These are phyloP conservation scores for Scaptodrosophila lebanonensis DNA, from an alignment of 1,140 invertebrate genomes.

Conservation along the genomic window DNA sequence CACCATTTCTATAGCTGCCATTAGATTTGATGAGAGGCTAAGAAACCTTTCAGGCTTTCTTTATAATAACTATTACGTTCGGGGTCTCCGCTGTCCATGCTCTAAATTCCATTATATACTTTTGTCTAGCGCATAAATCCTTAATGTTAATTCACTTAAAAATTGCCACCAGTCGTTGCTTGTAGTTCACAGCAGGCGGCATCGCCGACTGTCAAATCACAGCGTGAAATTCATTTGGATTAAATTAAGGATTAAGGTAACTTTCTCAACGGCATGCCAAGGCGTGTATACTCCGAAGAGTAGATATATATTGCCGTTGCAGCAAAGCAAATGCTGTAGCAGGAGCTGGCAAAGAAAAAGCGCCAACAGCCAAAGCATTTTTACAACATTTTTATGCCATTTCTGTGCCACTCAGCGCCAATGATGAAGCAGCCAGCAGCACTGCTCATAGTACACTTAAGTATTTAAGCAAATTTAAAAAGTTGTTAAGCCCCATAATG, in stretches of 20 bases:
- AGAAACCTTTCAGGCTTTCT: neutral
- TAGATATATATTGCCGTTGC: too few relatives aligned
- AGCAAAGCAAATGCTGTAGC: too few relatives aligned
- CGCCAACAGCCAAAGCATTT: neutral
- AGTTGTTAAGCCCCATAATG: conserved; percentile 65
- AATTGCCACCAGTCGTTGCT: conserved; percentile 17
- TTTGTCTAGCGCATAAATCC: conserved; percentile 22
- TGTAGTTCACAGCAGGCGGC: too few relatives aligned
- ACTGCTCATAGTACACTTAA: conserved; percentile 36
- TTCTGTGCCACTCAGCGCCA: conserved; percentile 8
- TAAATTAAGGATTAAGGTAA: conserved; percentile 64
- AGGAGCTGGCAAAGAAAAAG: too few relatives aligned
- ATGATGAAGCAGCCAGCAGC: conserved; percentile 7
- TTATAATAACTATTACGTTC: neutral
- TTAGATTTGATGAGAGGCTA: too few relatives aligned
- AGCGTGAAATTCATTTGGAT: conserved; percentile 66
- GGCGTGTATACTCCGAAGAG: conserved; percentile 2
- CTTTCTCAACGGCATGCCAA: conserved; percentile 41
- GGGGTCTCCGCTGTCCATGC: too few relatives aligned
- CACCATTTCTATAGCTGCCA: too few relatives aligned
- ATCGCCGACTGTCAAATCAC: conserved; percentile 37
- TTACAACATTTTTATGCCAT: conserved; percentile 28
- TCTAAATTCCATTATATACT: conserved; percentile 33
- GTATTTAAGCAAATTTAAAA: conserved; percentile 70
- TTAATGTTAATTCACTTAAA: conserved; percentile 36